Evolutionary conservation across 2,888 invertebrate species (phyloP).

Genomic region (Sesamia inferens): DNA sequence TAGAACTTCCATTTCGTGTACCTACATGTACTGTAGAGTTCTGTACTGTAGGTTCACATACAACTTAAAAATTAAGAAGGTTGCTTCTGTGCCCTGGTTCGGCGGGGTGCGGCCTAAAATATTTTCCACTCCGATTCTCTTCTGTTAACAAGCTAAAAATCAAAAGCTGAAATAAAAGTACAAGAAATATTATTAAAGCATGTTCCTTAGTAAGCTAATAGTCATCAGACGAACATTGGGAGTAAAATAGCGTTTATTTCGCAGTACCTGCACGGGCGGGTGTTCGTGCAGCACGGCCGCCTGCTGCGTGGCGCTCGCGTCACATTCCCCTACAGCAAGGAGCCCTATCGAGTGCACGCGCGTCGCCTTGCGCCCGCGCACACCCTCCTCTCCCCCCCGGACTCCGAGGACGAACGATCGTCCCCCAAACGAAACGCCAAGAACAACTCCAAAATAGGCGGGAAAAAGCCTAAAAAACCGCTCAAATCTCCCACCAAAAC

Average conservation of each 20-base stretch:
- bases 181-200: neutral
- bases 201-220: neutral
- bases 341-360: slow-evolving; percentile 84
- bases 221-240: neutral
- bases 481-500: slow-evolving; percentile 84
- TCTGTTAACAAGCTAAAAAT: neutral
- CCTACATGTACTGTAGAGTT: neutral
- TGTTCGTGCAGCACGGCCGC: slow-evolving; percentile 93
- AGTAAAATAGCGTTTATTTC: slow-evolving; percentile 67
- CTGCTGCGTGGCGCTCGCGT: slow-evolving; percentile 91
- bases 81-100: neutral
- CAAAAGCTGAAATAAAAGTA: neutral
- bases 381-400: slow-evolving; percentile 76
- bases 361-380: slow-evolving; percentile 80
- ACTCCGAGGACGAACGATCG: slow-evolving; percentile 81
- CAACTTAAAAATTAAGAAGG: neutral
- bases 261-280: slow-evolving; percentile 94
- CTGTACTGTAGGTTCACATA: too few relatives aligned
- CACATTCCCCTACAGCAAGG: slow-evolving; percentile 85
- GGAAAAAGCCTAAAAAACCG: slow-evolving; percentile 81
- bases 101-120: neutral
- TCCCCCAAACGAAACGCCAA: slow-evolving; percentile 79
- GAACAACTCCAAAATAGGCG: slow-evolving; percentile 74
- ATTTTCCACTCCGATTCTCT: too few relatives aligned
- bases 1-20: neutral